Base-by-base conservation (phyloP, 2,888 invertebrate genomes). In the Troglohyphantes excavatus region DNA sequence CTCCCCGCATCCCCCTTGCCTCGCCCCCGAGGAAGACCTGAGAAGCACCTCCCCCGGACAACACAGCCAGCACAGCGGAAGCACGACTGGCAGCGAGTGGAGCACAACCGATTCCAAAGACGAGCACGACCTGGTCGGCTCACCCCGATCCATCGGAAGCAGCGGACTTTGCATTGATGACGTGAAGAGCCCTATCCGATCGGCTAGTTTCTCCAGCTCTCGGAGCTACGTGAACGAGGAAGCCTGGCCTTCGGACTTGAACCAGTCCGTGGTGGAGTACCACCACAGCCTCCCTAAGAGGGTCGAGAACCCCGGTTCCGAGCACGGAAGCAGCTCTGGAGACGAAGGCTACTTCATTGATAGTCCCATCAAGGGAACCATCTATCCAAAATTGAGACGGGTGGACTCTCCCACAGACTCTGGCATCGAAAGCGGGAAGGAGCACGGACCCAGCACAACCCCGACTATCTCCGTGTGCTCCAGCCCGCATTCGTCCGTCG, bases 401-500 rank as follows among this genome's bases (percentile, higher is more conserved):
- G 91, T 97, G 83, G 98, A 98, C 93, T 97, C 97, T 13, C 98
- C 98, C 33, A 97, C 97, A 91, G 98, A 98, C 94, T 98, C 98
- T 79, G 98, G 98, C 72, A 98, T 98, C 93, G 98, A 98, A 93
- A 97, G 97, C 9, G 98, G 98, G 53, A 97, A 97, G 90, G 97
- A 98, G 93, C 97, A 97, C 93, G 95, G 96, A 90, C 91, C 86
- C 9, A 92, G 88, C 91, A 91, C 91, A 79, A 90, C 90, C 9
- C 91, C 91, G 53, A 91, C 91, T 46, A 86, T 91, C 53, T 90
- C 92, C 13, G 91, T 92, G 6, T 92, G 92, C 73, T 92, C 90
- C 95, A 95, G 91, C 93, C 95, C 93, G 93, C 94, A 92, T 94
- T 94, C 91, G 94, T 91, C 82, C 65, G 89, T 97, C 78, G 94